These are phyloP conservation scores for Strongylocentrotus purpuratus DNA, from an alignment of 35 echinoderm and acorn worm species.

Conservation along the genomic window DNA sequence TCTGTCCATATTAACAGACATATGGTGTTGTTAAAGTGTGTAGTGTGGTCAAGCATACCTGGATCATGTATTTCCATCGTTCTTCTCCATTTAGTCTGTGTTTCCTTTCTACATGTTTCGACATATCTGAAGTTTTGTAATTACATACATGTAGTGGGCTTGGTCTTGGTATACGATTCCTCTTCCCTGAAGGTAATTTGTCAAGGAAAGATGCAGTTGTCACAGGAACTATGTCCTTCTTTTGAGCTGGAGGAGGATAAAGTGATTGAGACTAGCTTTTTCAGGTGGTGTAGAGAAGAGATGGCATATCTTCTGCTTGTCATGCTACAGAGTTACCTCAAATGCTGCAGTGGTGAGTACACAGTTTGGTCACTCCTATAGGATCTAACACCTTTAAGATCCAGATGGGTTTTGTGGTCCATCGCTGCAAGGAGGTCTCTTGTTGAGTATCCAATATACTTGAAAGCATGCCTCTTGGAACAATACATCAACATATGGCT, in stretches of 20 bases:
- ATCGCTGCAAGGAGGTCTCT: conserved; percentile 48
- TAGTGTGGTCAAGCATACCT: too few species aligned
- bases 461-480: conserved; percentile 33
- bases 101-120: too few species aligned
- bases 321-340: conserved; percentile 28
- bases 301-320: conserved; percentile 11
- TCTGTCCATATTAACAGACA: neutral
- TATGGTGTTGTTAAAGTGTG: too few species aligned
- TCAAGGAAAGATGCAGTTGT: neutral
- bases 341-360: conserved; percentile 7
- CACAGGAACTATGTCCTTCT: neutral
- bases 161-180: too few species aligned
- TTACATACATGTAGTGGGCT: too few species aligned
- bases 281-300: neutral
- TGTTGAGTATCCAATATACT: conserved; percentile 1
- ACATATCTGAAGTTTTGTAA: too few species aligned
- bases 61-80: too few species aligned
- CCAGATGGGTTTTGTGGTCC: conserved; percentile 58
- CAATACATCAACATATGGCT: conserved; percentile 59
- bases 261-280: neutral
- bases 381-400: neutral
- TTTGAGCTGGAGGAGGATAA: neutral
- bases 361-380: neutral
- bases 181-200: too few species aligned
- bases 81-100: too few species aligned